Evolutionary conservation across 2,888 invertebrate species (phyloP), one percentile per base, ranked within the genome.

Genomic region (Mycogona germanica): DNA sequence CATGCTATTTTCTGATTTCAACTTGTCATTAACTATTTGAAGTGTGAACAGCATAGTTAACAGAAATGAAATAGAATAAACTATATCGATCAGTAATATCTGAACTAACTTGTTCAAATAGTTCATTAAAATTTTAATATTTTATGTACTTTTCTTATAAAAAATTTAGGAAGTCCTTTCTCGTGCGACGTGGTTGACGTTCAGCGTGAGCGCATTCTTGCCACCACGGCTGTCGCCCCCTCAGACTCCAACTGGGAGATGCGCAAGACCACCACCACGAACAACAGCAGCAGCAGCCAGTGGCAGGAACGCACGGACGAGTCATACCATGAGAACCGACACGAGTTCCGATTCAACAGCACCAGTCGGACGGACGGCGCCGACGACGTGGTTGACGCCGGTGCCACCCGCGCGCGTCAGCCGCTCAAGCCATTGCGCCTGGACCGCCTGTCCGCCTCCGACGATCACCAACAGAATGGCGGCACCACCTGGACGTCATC

Each of bases 91-190:
- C 9, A n/a, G n/a, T n/a, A n/a, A n/a, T n/a, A n/a, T n/a, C n/a
- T n/a, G n/a, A n/a, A n/a, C n/a, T n/a, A n/a, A n/a, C n/a, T n/a
- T n/a, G n/a, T n/a, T n/a, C n/a, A n/a, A n/a, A n/a, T n/a, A n/a
- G n/a, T n/a, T n/a, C n/a, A n/a, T n/a, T n/a, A n/a, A n/a, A n/a
- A n/a, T n/a, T n/a, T n/a, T n/a, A n/a, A n/a, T n/a, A n/a, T n/a
- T n/a, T 23, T 25, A n/a, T 29, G 7, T n/a, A 26, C 23, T 37
- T 45, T 14, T 17, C 47, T 30, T 45, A 2, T 52, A 23, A 23
- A 14, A 12, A n/a, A 53, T 61, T 17, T 61, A 72, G 89, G 89
- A 25, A 89, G 87, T 69, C 92, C 92, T 9, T 91, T 91, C 73
- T 82, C 86, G 61, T 89, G 91, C 65, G 78, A 69, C 35, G 63